Evolutionary conservation across 2,888 invertebrate species (phyloP), one percentile per base, ranked within the genome.

Genomic region (Thera britannica): DNA sequence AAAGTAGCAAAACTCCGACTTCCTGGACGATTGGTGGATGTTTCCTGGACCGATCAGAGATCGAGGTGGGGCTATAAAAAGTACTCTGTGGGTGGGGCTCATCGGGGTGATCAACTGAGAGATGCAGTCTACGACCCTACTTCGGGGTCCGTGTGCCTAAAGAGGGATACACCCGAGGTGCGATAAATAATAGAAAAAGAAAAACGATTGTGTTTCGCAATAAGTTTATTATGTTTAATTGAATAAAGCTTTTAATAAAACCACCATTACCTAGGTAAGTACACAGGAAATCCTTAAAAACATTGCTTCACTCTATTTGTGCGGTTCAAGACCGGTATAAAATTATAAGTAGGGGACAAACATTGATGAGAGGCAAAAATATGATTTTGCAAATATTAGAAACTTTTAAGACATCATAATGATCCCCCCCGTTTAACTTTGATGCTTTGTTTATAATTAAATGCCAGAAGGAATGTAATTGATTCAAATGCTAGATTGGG

Each of bases 211-310:
- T 7, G n/a, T 75, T 77, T 75, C 77, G 80, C 80, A 82, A 79
- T 82, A 81, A 81, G 77, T 84, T 84, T 84, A 81, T 82, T 82
- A 79, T 68, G 74, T 77, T 77, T 77, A 76, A 81, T 73, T 73
- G 79, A 64, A 81, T 84, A 86, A 83, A 85, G 80, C 81, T 84
- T 83, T 51, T 72, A 77, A 76, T 80, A 81, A 84, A 83, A 82
- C 76, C 74, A 81, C 78, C 77, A 78, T 79, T 71, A 77, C 73
- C 75, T 73, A 65, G 73, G 72, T 70, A 41, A 46, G 44, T 46
- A 46, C 44, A 71, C 75, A 79, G 65, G 68, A 76, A 76, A 75
- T 72, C 65, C 54, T 72, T 68, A 36, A 23, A 57, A 57, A 57
- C n/a, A 64, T 60, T 71, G 63, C 65, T 68, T 71, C 67, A 67